Base-by-base conservation (phyloP, 1,140 invertebrate genomes). In the Apis laboriosa region DNA sequence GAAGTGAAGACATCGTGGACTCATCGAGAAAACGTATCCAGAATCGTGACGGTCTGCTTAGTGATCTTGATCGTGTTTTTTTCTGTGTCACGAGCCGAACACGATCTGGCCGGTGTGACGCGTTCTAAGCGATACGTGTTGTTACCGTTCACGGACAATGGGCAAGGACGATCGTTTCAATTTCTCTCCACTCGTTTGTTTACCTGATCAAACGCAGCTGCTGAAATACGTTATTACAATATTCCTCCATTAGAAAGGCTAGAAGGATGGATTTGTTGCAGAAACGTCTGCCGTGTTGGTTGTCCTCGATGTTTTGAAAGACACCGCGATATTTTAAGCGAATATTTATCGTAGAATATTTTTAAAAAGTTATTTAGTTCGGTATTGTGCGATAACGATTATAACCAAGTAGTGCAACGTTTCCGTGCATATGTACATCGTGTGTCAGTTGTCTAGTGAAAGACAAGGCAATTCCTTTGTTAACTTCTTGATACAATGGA, bases 11-110 rank as follows among this genome's bases (percentile, higher is more conserved):
- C 34, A 5, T 56, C 13, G n/a, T 7, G 55, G 34, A 34, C 66
- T 15, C 24, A 17, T 19, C 12, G n/a, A 55, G 75, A 51, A 67
- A 53, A 61, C 21, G 34, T 68, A 56, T 61, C 49, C 66, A 55
- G 66, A 68, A 77, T 83, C 67, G 64, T n/a, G 49, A 79, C 67
- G 5, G n/a, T 0, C 12, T 19, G 12, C 56, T 28, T 53, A 17
- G 53, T 77, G 82, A 72, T 83, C 72, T 81, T 63, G 82, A 85
- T 82, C 85, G 58, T 80, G 13, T 67, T 73, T 75, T 64, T 86
- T 84, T 86, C 78, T 64, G 80, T 88, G 89, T 87, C 89, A 90
- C 81, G 83, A 78, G 66, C 28, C 84, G 84, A 72, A 55, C 77
- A 43, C 49, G 68, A 68, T 78, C 81, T 34, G 11, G 34, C n/a